Evolutionary conservation across 2,113 vertebrate species (phyloP).

Genomic region (Lepisosteus oculatus): DNA sequence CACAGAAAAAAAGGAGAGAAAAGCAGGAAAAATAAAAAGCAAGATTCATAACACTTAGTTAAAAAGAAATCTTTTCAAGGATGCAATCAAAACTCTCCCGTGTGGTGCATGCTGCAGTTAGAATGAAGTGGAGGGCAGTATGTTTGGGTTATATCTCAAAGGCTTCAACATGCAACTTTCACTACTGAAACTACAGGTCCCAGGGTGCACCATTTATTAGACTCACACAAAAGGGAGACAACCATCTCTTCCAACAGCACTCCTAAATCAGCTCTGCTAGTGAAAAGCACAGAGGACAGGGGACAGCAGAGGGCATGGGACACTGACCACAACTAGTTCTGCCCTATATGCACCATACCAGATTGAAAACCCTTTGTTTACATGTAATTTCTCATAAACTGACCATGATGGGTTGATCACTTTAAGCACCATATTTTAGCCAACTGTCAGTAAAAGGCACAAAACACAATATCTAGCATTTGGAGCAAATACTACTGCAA

Average conservation of each 20-base stretch:
- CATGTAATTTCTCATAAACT: too few relatives aligned
- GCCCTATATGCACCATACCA: too few relatives aligned
- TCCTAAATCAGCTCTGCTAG: too few relatives aligned
- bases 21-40: slow-evolving; percentile 35
- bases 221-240: slow-evolving; percentile 6
- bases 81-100: slow-evolving; percentile 43
- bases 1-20: slow-evolving; percentile 46
- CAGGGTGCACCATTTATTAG: slow-evolving; percentile 25
- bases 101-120: slow-evolving; percentile 52
- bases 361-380: too few relatives aligned
- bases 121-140: slow-evolving; percentile 36
- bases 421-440: too few relatives aligned
- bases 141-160: slow-evolving; percentile 34
- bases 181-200: slow-evolving; percentile 32
- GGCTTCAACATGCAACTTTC: slow-evolving; percentile 60
- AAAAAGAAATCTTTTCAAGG: slow-evolving; percentile 7
- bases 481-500: too few relatives aligned
- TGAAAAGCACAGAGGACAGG: background rate
- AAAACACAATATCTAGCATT: too few relatives aligned
- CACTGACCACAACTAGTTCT: too few relatives aligned
- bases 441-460: too few relatives aligned
- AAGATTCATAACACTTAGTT: slow-evolving; percentile 24
- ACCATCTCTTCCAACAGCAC: background rate
- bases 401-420: too few relatives aligned
- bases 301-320: too few relatives aligned